phyloP scores from a whole-genome alignment of 2,888 invertebrate genomes.

The Ectemnius lituratus region DNA sequence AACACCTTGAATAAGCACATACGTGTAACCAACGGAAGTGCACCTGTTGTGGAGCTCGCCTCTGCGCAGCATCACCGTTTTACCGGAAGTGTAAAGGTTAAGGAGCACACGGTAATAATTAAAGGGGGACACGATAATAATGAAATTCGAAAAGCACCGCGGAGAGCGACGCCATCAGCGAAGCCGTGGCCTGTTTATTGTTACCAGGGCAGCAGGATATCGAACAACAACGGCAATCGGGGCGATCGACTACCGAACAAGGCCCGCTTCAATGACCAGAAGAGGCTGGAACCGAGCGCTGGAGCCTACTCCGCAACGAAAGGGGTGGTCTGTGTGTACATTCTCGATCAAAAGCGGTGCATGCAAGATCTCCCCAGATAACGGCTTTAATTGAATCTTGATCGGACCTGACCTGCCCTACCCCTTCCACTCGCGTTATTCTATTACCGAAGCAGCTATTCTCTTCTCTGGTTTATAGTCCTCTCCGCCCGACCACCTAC shows the following conservation, averaged over 20 bases:
- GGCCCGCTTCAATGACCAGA: conserved; percentile 43
- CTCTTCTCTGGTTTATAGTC: conserved; percentile 74
- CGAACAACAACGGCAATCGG: conserved; percentile 68
- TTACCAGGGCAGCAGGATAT: conserved; percentile 54
- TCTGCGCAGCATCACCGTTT: too few species aligned
- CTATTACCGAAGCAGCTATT: conserved; percentile 75
- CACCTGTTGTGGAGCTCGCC: too few species aligned
- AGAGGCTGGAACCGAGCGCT: neutral
- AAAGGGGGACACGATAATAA: too few species aligned
- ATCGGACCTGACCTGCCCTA: conserved; percentile 71
- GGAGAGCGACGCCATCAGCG: neutral
- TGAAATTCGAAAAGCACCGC: conserved; percentile 1
- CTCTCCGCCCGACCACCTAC: conserved; percentile 31
- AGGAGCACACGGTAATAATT: too few species aligned
- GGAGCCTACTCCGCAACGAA: neutral
- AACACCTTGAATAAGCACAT: too few species aligned
- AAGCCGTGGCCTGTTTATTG: conserved; percentile 45
- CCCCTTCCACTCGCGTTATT: conserved; percentile 63
- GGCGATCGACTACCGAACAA: conserved; percentile 69
- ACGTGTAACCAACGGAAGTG: too few species aligned
- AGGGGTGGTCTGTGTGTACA: conserved; percentile 7
- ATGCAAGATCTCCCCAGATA: conserved; percentile 67
- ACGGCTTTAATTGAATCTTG: conserved; percentile 75
- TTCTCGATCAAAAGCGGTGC: conserved; percentile 70
- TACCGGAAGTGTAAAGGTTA: too few species aligned